These are phyloP conservation scores for Pedicia rivosa DNA, from an alignment of 2,888 invertebrate genomes.

Conservation along the genomic window DNA sequence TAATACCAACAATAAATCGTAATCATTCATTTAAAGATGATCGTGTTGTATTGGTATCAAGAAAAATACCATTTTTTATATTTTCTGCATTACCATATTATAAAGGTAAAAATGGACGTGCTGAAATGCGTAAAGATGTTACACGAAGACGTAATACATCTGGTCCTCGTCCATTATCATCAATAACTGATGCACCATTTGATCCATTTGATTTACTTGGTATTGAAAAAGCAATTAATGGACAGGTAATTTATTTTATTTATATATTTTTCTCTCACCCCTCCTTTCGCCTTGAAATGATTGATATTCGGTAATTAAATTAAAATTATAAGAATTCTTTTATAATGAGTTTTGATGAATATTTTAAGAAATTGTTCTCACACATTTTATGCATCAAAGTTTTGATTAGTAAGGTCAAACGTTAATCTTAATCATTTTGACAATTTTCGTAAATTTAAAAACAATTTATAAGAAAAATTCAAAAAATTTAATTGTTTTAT, in stretches of 20 bases:
- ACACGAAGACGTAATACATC: conserved; percentile 67
- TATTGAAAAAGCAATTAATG: conserved; percentile 62
- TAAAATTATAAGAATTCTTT: too few species aligned
- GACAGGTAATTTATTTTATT: conserved; percentile 85
- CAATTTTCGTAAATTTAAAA: neutral
- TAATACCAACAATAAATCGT: conserved; percentile 36
- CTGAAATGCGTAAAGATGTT: conserved; percentile 53
- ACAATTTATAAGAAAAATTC: neutral
- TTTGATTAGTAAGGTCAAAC: too few species aligned
- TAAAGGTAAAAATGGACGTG: conserved; percentile 44
- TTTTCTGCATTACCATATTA: conserved; percentile 79
- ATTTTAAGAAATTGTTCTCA: too few species aligned
- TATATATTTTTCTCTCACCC: too few species aligned
- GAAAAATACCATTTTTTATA: conserved; percentile 66
- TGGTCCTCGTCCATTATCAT: conserved; percentile 65
- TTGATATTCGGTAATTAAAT: too few species aligned
- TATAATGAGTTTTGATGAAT: too few species aligned
- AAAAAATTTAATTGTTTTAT: neutral
- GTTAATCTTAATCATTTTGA: too few species aligned
- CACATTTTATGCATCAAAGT: too few species aligned
- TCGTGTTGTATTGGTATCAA: conserved; percentile 64
- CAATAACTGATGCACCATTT: conserved; percentile 60
- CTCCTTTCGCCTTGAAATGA: too few species aligned
- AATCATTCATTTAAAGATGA: conserved; percentile 60
- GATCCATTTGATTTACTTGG: conserved; percentile 80